Conservation (phyloP, 2,888 invertebrate genomes). For the Cephus spinipes region DNA sequence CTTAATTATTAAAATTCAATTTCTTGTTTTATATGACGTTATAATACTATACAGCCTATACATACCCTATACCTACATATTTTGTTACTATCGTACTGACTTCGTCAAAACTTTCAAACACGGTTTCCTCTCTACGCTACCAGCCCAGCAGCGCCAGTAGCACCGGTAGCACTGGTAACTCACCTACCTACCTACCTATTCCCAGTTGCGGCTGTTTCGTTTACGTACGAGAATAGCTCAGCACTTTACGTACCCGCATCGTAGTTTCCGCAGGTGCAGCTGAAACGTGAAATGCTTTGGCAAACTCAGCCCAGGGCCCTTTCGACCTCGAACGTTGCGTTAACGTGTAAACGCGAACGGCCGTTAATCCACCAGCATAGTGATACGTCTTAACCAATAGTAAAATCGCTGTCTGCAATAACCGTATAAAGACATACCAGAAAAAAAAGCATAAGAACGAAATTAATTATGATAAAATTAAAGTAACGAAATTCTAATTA, state of each 20-base stretch:
- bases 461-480: not conserved
- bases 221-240: constrained; percentile 21
- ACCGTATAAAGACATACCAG: not conserved
- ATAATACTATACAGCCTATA: too few species aligned
- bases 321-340: not conserved
- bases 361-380: not conserved
- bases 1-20: not conserved
- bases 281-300: constrained; percentile 4
- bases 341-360: not conserved
- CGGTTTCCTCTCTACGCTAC: not conserved
- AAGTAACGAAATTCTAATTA: not conserved
- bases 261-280: not conserved
- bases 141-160: too few species aligned
- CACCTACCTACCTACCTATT: not conserved
- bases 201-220: constrained; percentile 7
- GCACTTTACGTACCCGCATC: constrained; percentile 11
- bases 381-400: not conserved
- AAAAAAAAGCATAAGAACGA: not conserved
- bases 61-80: not conserved
- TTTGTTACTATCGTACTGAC: not conserved
- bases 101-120: not conserved
- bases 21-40: too few species aligned
- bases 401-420: not conserved
- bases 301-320: not conserved
- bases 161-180: not conserved